Base-by-base conservation (phyloP, 2,113 vertebrate genomes). In the Coturnix japonica region DNA sequence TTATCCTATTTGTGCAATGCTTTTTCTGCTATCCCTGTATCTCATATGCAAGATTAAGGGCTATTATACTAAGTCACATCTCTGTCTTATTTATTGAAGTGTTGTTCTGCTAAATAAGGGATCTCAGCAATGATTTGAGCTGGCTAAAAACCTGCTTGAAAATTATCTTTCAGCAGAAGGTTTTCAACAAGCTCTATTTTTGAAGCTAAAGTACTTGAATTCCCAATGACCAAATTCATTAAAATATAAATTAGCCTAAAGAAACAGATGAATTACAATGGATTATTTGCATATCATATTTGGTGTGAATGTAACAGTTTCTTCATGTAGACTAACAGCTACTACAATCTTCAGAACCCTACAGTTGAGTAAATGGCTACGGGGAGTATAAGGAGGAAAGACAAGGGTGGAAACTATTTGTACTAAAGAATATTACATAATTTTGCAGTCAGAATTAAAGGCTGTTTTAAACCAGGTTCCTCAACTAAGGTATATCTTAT, bases 211-310 rank as follows among this genome's bases (percentile, higher is more conserved):
- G 79, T 80, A 73, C 64, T 95, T 85, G 71, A 91, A 87, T 91
- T 93, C 81, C 78, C 92, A 85, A 22, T 92, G 81, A 94, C 72
- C 81, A 93, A 82, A 85, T 84, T 82, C 69, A 94, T 96, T 95
- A 93, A 95, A 93, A 91, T 91, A 96, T 82, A 96, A 92, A 95
- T 96, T 95, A 96, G 53, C 81, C 65, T 81, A 85, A 92, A 92
- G 89, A 94, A 95, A 91, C 75, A 85, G 56, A 89, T 83, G 64
- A 96, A 91, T 95, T 90, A 92, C 72, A 74, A 83, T 85, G 23
- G 47, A 80, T 15, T 93, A 85, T 95, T 93, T 96, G 56, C 74
- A 87, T 90, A 47, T 90, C 49, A 17, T 74, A 59, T 86, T 75
- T 90, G 70, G 70, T 87, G 49, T 85, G 72, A 83, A 53, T 87